Evolutionary conservation across 2,113 vertebrate species (phyloP).

Genomic region (Pagrus major): DNA sequence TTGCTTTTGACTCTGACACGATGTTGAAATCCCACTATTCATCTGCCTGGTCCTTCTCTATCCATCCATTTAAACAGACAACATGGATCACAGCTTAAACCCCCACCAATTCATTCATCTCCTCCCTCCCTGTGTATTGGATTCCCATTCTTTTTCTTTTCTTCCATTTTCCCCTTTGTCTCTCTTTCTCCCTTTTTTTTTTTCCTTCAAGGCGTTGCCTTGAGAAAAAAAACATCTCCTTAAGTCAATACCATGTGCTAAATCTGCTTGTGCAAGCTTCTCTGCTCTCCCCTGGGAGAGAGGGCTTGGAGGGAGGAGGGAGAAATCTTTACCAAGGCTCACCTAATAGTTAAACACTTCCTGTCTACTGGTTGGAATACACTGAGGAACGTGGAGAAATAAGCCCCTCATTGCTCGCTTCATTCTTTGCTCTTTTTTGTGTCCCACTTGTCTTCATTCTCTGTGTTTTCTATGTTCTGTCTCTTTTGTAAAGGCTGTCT

Average conservation of each 20-base stretch:
- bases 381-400: constrained; percentile 27
- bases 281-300: constrained; percentile 46
- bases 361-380: constrained; percentile 44
- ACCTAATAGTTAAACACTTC: constrained; percentile 71
- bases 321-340: constrained; percentile 62
- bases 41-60: constrained; percentile 7
- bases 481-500: neutral
- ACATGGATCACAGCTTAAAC: constrained; percentile 50
- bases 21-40: constrained; percentile 44
- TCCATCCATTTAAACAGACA: constrained; percentile 44
- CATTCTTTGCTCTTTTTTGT: constrained; percentile 17
- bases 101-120: constrained; percentile 44
- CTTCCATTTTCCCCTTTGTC: constrained; percentile 37
- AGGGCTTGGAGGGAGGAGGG: constrained; percentile 5
- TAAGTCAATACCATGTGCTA: constrained; percentile 75
- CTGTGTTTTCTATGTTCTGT: neutral
- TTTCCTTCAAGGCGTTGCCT: constrained; percentile 39
- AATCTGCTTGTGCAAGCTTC: constrained; percentile 75
- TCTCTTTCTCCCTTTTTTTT: constrained; percentile 19
- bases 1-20: constrained; percentile 31
- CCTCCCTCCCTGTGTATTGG: constrained; percentile 32
- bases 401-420: neutral
- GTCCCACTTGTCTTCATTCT: constrained; percentile 14
- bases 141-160: constrained; percentile 44
- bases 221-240: constrained; percentile 57